A percentile compares a stretch with the other conserved stretches of the same genome.
These are phyloP conservation scores for Troilus luridus DNA, from an alignment of 2,888 invertebrate species.

Conservation along the genomic window DNA sequence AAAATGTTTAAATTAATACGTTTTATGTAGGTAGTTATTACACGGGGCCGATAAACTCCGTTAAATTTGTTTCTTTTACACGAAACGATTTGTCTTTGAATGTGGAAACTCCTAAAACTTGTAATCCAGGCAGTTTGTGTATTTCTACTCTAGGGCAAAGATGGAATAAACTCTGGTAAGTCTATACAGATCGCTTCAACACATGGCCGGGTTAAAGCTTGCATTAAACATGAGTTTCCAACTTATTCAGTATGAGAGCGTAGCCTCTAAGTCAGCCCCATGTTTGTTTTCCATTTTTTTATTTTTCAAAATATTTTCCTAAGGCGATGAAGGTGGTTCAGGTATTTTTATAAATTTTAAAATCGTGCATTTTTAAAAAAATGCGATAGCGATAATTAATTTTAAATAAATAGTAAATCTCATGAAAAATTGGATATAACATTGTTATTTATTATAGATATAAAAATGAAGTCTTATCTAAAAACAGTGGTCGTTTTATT, in stretches of 20 bases:
- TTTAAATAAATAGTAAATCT: neutral
- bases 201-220: conserved; percentile 21
- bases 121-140: conserved; percentile 16
- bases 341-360: neutral
- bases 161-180: conserved; percentile 25
- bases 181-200: conserved; percentile 25
- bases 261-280: neutral
- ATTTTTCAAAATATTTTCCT: conserved; percentile 21
- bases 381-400: neutral
- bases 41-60: neutral
- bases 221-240: conserved; percentile 25
- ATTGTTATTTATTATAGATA: neutral
- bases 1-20: neutral
- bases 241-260: conserved; percentile 21
- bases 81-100: conserved; percentile 9
- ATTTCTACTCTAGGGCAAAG: conserved; percentile 7
- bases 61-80: conserved; percentile 5
- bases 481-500: too few species aligned
- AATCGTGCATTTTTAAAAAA: neutral
- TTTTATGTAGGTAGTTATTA: neutral
- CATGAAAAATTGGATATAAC: neutral
- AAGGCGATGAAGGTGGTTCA: neutral
- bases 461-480: too few species aligned
- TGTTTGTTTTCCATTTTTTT: conserved; percentile 25
- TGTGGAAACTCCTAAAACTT: neutral